Percentiles rank a stretch among this genome's conserved stretches.
These are phyloP conservation scores for Picathartes gymnocephalus DNA, from an alignment of 2,113 vertebrate species.

Conservation along the genomic window DNA sequence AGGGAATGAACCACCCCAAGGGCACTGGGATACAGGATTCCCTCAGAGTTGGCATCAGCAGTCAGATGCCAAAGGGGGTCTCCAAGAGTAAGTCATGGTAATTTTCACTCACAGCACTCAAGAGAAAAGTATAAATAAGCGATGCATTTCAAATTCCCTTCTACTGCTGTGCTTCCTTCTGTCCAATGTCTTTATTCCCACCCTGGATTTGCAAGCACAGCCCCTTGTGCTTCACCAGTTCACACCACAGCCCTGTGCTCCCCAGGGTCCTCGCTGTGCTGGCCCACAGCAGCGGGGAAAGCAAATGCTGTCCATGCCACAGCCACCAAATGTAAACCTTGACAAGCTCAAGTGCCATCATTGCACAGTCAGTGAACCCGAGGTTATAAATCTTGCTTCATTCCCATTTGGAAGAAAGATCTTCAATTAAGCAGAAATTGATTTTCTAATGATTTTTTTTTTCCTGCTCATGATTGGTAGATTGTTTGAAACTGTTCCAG, in stretches of 20 bases:
- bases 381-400: conserved; percentile 67
- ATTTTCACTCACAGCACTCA: neutral
- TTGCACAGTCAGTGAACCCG: neutral
- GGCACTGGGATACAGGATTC: neutral
- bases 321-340: neutral
- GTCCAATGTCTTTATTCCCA: neutral
- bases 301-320: neutral
- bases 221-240: neutral
- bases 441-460: conserved; percentile 72
- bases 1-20: neutral
- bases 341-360: conserved; percentile 32
- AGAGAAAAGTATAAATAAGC: neutral
- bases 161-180: neutral
- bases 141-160: neutral
- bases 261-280: neutral
- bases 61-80: neutral
- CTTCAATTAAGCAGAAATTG: conserved; percentile 77
- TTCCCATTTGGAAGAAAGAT: conserved; percentile 65
- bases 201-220: neutral
- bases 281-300: neutral
- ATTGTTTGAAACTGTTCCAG: conserved; percentile 64
- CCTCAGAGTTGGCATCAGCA: neutral
- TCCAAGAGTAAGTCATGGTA: neutral
- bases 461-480: conserved; percentile 24
- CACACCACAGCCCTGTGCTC: neutral